phyloP scores from a whole-genome alignment of 1,140 invertebrate genomes.

The Lethrus apterus region DNA sequence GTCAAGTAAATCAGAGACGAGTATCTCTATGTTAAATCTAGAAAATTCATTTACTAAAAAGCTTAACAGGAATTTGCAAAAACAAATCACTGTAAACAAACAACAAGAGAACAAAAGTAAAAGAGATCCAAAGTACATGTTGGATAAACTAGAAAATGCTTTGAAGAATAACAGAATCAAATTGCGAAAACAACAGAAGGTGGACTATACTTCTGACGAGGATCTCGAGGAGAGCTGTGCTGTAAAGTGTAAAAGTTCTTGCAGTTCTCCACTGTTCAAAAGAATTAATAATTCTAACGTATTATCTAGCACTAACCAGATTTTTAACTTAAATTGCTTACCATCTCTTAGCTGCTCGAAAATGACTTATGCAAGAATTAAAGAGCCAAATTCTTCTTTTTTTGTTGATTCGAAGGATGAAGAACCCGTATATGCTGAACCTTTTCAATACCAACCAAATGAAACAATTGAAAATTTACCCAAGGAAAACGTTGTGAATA shows the following conservation, averaged over 20 bases:
- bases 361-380: slow-evolving; percentile 33
- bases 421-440: slow-evolving; percentile 45
- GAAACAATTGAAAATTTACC: slow-evolving; percentile 8
- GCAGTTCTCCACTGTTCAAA: slow-evolving; percentile 1
- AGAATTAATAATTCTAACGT: not conserved
- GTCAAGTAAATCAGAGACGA: slow-evolving; percentile 6
- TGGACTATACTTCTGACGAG: slow-evolving; percentile 10
- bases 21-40: slow-evolving; percentile 4
- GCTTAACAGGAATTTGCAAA: slow-evolving; percentile 14
- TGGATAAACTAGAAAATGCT: slow-evolving; percentile 52
- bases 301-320: not conserved
- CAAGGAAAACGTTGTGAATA: slow-evolving; percentile 14
- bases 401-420: slow-evolving; percentile 31
- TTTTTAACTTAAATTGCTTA: slow-evolving; percentile 44
- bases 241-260: slow-evolving; percentile 3
- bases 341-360: slow-evolving; percentile 48
- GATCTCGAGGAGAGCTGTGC: slow-evolving; percentile 6
- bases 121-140: slow-evolving; percentile 49
- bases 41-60: slow-evolving; percentile 14
- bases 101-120: slow-evolving; percentile 24
- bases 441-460: slow-evolving; percentile 33
- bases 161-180: slow-evolving; percentile 45
- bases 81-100: not conserved
- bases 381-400: slow-evolving; percentile 35
- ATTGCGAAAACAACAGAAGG: not conserved